Base-by-base conservation (phyloP, 2,797 vertebrate genomes). In the Gallirallus australis region DNA sequence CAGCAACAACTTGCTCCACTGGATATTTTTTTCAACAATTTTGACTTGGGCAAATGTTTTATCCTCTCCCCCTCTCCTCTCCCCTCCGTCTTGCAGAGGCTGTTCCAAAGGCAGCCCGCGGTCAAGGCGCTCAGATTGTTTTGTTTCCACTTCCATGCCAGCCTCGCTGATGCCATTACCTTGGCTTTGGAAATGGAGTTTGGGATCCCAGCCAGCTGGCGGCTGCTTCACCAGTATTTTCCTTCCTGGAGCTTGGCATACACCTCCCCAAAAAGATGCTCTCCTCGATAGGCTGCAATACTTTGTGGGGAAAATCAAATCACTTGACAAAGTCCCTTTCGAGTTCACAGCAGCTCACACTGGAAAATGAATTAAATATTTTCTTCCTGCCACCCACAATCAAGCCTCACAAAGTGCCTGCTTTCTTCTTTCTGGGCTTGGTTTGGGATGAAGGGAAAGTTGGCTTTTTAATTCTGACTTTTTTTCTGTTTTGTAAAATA, bases 191-290 rank as follows among this genome's bases (percentile, higher is more conserved):
- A 70, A 82, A 40, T 14, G 71, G 68, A 65, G 71, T 15, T 35
- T 83, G 94, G 95, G 92, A 70, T n/a, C 1, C 1, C 16, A 71
- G 90, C 93, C 96, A 97, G 91, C 83, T 96, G 96, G 95, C 77
- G 0, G 0, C 70, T 5, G 31, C 80, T 85, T 73, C 85, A 40
- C 66, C 24, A 60, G 77, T 48, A 2, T 72, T 83, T 31, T 70
- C 82, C 93, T 90, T 77, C 66, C 88, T 93, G 83, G 75, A 84
- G 95, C 75, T 45, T 92, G 91, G 90, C 88, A 54, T 6, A 11
- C 12, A 59, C 59, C 35, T 40, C 64, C 73, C 89, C 93, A 85
- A 80, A 89, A 89, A 81, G 91, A 97, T 76, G 59, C 78, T 87
- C 39, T 59, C 90, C 79, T 92, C 0, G 1, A 65, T 12, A 89